These are phyloP conservation scores for Neodiprion fabricii DNA, from an alignment of 1,140 invertebrate species.

Conservation along the genomic window DNA sequence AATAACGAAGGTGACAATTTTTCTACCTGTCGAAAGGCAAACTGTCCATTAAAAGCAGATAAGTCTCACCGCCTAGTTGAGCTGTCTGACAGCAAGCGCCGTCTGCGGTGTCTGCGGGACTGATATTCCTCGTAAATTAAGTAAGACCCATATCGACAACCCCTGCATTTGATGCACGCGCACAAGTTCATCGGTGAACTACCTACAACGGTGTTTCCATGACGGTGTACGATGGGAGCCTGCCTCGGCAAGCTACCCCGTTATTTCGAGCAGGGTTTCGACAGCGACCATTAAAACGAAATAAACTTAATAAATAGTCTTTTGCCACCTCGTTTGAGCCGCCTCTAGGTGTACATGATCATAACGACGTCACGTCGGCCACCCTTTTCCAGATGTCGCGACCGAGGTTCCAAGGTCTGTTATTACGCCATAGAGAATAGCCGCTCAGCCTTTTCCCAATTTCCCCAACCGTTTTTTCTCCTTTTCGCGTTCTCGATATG, in stretches of 20 bases:
- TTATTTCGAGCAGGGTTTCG: neutral
- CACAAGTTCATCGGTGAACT: too few species aligned
- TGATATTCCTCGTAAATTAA: neutral
- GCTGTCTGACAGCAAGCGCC: too few species aligned
- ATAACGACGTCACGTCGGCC: neutral
- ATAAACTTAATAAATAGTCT: neutral
- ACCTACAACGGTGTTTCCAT: too few species aligned
- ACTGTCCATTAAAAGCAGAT: neutral
- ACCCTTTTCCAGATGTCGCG: neutral
- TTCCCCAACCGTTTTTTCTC: neutral
- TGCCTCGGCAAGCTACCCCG: neutral
- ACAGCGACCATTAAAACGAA: neutral
- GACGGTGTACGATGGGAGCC: neutral
- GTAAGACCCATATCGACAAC: too few species aligned
- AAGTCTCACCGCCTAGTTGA: neutral
- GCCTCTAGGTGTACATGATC: too few species aligned
- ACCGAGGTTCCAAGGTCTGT: neutral
- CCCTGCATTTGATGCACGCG: too few species aligned
- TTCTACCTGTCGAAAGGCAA: neutral
- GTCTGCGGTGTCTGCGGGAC: neutral
- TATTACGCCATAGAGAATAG: neutral
- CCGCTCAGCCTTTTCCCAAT: neutral
- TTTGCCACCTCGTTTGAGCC: slow-evolving; percentile 1
- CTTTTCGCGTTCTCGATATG: neutral
- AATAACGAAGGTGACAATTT: neutral